Conservation (phyloP, 1,140 invertebrate genomes). For the Carcinoscorpius rotundicauda region DNA sequence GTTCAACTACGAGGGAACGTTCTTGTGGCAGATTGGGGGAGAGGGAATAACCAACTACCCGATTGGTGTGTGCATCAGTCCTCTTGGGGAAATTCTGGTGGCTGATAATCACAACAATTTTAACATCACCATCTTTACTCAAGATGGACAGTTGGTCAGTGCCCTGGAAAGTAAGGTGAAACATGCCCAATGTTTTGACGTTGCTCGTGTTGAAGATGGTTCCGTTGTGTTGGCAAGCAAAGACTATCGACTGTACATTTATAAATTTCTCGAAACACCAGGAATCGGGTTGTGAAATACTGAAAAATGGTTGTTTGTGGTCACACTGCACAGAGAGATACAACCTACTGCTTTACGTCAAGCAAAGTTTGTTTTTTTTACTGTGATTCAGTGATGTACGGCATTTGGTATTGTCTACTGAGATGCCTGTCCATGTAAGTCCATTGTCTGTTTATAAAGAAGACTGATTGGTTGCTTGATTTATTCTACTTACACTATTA, state of each 20-base stretch:
- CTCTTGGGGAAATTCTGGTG: slow-evolving; percentile 88
- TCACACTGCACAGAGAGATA: too few species aligned
- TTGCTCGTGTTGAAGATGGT: slow-evolving; percentile 95
- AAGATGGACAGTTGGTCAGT: slow-evolving; percentile 89
- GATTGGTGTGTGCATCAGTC: slow-evolving; percentile 96
- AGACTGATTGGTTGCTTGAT: too few species aligned
- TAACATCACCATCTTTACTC: slow-evolving; percentile 96
- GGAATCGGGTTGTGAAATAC: slow-evolving; percentile 10
- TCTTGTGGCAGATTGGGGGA: slow-evolving; percentile 91
- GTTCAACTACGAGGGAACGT: slow-evolving; percentile 95
- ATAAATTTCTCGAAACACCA: slow-evolving; percentile 55
- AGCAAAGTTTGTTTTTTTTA: too few species aligned
- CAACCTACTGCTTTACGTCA: too few species aligned
- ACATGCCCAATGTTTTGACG: slow-evolving; percentile 98
- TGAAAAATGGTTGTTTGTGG: too few species aligned
- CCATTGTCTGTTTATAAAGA: too few species aligned
- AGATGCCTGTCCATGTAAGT: too few species aligned
- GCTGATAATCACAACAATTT: slow-evolving; percentile 99
- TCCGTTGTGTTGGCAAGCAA: slow-evolving; percentile 96
- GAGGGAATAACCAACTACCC: slow-evolving; percentile 98
- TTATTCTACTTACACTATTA: too few species aligned
- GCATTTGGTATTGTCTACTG: too few species aligned
- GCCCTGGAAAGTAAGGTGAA: slow-evolving; percentile 97
- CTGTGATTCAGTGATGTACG: too few species aligned
- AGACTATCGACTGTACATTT: slow-evolving; percentile 95